phyloP scores from a whole-genome alignment of 2,888 invertebrate species.

The Anarsia innoxiella region DNA sequence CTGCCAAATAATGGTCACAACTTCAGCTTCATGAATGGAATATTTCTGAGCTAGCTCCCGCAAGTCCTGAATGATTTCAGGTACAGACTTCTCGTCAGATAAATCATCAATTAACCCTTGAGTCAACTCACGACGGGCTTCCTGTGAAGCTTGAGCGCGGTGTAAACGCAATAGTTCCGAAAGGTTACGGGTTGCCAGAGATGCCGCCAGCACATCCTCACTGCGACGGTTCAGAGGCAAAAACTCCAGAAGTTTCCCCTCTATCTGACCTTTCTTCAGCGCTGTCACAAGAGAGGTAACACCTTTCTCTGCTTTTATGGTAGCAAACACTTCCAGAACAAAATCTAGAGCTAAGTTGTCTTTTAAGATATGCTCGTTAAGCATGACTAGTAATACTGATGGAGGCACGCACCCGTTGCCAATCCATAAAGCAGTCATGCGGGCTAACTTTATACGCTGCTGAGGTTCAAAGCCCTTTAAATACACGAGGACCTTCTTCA shows the following conservation, averaged over 20 bases:
- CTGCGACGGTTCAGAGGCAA: constrained; percentile 95
- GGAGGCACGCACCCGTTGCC: constrained; percentile 93
- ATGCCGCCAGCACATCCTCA: constrained; percentile 87
- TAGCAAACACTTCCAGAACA: constrained; percentile 92
- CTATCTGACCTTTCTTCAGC: constrained; percentile 89
- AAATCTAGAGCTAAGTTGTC: constrained; percentile 96
- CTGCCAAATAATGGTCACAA: constrained; percentile 91
- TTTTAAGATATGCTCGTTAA: constrained; percentile 94
- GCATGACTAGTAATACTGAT: constrained; percentile 88
- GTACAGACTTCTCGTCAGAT: constrained; percentile 88
- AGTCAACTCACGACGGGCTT: constrained; percentile 65
- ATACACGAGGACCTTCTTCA: constrained; percentile 96
- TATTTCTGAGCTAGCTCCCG: constrained; percentile 89
- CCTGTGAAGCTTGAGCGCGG: constrained; percentile 83
- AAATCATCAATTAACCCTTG: constrained; percentile 89
- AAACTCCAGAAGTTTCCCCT: constrained; percentile 89
- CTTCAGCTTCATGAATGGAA: constrained; percentile 92
- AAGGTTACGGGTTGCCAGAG: constrained; percentile 87
- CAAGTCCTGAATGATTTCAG: constrained; percentile 89
- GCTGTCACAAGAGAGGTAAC: constrained; percentile 88
- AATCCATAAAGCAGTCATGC: constrained; percentile 96
- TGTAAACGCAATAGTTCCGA: constrained; percentile 87
- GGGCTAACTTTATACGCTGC: constrained; percentile 93
- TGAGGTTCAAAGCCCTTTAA: constrained; percentile 94
- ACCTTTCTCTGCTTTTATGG: constrained; percentile 94